Percentiles rank a stretch among this genome's conserved stretches.
Conservation (phyloP, 2,113 vertebrate genomes). For the Psephotus haematonotus region DNA sequence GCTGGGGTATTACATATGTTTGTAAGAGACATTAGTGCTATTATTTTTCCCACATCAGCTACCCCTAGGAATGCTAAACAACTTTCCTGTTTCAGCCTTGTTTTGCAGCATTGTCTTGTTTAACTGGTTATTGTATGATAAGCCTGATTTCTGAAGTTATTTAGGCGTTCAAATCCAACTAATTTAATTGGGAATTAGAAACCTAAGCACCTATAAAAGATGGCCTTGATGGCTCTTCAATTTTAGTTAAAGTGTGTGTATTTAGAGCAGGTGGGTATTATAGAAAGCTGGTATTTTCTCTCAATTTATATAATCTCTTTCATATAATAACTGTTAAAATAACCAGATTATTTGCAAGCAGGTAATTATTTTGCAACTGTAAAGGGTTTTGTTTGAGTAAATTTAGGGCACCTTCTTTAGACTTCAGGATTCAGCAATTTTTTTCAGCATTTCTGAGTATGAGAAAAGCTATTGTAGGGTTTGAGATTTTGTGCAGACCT, state of each 20-base stretch:
- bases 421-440: slow-evolving; percentile 20
- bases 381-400: neutral
- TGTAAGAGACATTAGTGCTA: neutral
- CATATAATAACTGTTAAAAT: neutral
- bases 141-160: slow-evolving; percentile 10
- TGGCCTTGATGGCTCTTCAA: slow-evolving; percentile 14
- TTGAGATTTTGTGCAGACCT: neutral
- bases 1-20: neutral
- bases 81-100: neutral
- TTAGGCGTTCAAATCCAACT: slow-evolving; percentile 45
- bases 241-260: slow-evolving; percentile 29
- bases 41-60: neutral
- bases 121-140: neutral
- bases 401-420: slow-evolving; percentile 11
- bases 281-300: neutral
- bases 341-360: slow-evolving; percentile 19
- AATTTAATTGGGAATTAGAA: slow-evolving; percentile 53
- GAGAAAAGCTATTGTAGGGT: neutral
- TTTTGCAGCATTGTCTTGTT: neutral
- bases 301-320: neutral
- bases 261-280: slow-evolving; percentile 44
- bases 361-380: slow-evolving; percentile 27
- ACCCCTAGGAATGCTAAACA: neutral
- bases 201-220: slow-evolving; percentile 15
- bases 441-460: neutral